A percentile compares a stretch with the other conserved stretches of the same genome.
Evolutionary conservation across 2,888 invertebrate species (phyloP).

Genomic region (Gymnosoma rotundatum): DNA sequence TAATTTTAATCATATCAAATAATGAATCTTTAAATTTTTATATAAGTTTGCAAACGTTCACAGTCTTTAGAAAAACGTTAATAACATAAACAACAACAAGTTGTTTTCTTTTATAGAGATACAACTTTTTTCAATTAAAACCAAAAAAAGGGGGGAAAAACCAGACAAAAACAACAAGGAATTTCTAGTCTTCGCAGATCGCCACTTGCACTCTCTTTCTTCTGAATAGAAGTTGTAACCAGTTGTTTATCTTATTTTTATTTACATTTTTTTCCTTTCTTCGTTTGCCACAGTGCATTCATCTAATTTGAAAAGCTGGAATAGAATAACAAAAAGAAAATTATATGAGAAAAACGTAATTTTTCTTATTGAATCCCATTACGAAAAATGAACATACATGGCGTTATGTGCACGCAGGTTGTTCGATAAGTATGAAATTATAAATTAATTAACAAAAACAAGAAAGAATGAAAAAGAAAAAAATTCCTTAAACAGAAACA

Average conservation of each 20-base stretch:
- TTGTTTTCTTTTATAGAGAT: constrained; percentile 62
- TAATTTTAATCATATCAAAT: constrained; percentile 62
- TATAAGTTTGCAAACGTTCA: constrained; percentile 51
- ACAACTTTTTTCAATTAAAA: constrained; percentile 67
- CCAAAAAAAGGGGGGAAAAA: constrained; percentile 30
- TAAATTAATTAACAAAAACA: too few relatives aligned
- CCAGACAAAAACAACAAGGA: not conserved
- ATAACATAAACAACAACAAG: constrained; percentile 26
- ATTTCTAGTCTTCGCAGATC: constrained; percentile 32
- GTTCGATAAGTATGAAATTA: constrained; percentile 3
- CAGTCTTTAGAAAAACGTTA: constrained; percentile 21
- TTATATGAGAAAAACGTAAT: constrained; percentile 70
- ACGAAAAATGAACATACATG: constrained; percentile 56
- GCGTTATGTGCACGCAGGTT: constrained; percentile 24
- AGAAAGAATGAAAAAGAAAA: too few relatives aligned
- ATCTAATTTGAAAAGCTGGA: constrained; percentile 52
- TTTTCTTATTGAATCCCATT: constrained; percentile 68
- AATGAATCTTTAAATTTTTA: constrained; percentile 57
- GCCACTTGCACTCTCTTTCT: constrained; percentile 70
- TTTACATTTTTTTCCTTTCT: constrained; percentile 50
- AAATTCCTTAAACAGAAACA: too few relatives aligned
- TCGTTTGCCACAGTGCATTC: constrained; percentile 49
- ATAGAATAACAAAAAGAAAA: constrained; percentile 39
- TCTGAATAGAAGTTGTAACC: constrained; percentile 49
- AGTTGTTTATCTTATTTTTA: constrained; percentile 67